phyloP scores from a whole-genome alignment of 2,113 vertebrate species.

The Melanostigma gelatinosum region DNA sequence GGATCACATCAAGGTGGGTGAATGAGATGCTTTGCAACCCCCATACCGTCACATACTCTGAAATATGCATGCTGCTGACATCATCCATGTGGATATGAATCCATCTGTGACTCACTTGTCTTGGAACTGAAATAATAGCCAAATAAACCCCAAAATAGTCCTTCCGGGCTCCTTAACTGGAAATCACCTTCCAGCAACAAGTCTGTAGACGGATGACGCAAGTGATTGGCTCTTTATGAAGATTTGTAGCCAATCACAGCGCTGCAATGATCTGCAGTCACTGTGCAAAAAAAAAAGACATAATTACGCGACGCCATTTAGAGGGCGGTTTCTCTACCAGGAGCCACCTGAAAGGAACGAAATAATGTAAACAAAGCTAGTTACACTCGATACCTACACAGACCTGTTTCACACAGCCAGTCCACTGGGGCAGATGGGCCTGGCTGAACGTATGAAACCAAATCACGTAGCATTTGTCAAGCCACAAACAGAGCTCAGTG shows the following conservation, averaged over 20 bases:
- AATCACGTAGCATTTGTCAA: constrained; percentile 30
- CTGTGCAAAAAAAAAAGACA: constrained; percentile 27
- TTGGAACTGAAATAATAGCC: constrained; percentile 38
- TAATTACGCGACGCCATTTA: constrained; percentile 22
- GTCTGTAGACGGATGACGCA: constrained; percentile 27
- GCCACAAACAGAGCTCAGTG: constrained; percentile 29
- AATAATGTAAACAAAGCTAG: constrained; percentile 23
- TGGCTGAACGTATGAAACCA: constrained; percentile 31
- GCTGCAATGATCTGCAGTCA: constrained; percentile 1
- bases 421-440: neutral
- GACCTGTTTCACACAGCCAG: neutral
- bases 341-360: neutral
- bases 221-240: constrained; percentile 37
- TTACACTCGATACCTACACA: neutral
- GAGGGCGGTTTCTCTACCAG: constrained; percentile 4
- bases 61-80: constrained; percentile 38
- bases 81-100: constrained; percentile 39
- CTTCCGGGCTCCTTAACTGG: neutral
- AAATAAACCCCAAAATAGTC: constrained; percentile 27
- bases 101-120: constrained; percentile 62
- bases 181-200: constrained; percentile 70
- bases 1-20: neutral
- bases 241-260: constrained; percentile 44
- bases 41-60: neutral
- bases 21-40: constrained; percentile 1